A percentile compares a stretch with the other conserved stretches of the same genome.
Evolutionary conservation across 1,140 invertebrate species (phyloP).

Genomic region (Atta colombica): DNA sequence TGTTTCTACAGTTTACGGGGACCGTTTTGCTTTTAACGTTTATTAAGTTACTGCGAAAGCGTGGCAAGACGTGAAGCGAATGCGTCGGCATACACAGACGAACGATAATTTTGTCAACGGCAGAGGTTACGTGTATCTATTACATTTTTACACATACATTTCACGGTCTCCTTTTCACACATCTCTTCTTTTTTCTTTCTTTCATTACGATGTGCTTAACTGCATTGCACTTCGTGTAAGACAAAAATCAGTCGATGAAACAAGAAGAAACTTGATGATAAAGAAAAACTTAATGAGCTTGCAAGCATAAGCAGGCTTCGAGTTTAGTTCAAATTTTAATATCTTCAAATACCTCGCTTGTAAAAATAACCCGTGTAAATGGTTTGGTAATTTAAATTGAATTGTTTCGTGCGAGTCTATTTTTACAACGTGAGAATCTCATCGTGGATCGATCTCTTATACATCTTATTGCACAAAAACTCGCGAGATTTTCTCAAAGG

Average conservation of each 20-base stretch:
- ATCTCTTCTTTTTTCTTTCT: background rate
- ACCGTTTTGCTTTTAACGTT: slow-evolving; percentile 80
- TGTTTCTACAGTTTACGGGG: slow-evolving; percentile 78
- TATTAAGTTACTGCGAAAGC: slow-evolving; percentile 76
- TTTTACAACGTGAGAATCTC: slow-evolving; percentile 33
- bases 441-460: background rate
- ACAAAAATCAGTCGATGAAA: background rate
- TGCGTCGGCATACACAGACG: slow-evolving; percentile 38
- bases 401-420: slow-evolving; percentile 18
- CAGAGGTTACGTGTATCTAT: slow-evolving; percentile 2
- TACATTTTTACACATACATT: slow-evolving; percentile 51
- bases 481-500: slow-evolving; percentile 55
- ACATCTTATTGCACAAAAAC: slow-evolving; percentile 11
- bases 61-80: slow-evolving; percentile 53
- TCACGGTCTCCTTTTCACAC: too few relatives aligned
- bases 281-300: background rate
- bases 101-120: slow-evolving; percentile 73
- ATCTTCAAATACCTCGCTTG: background rate
- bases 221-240: background rate
- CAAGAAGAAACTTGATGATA: background rate
- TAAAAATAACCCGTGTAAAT: background rate
- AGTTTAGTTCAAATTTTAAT: background rate
- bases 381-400: background rate
- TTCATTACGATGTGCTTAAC: background rate
- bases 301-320: background rate